phyloP scores from a whole-genome alignment of 2,113 vertebrate genomes.

The Tringa solitaria region DNA sequence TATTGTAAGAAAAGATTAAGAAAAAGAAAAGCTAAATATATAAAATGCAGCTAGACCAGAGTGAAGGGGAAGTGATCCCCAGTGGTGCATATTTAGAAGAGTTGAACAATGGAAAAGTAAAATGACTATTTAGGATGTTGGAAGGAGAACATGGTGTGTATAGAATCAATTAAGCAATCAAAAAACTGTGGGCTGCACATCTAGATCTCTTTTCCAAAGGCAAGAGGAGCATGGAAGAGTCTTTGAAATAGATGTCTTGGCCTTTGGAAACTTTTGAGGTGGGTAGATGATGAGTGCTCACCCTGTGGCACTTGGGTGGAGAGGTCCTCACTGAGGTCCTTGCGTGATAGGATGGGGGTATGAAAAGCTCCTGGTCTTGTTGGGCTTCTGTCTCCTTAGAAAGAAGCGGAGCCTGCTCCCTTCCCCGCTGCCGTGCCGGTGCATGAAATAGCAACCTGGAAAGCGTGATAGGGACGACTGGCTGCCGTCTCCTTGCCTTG shows the following conservation, averaged over 20 bases:
- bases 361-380: neutral
- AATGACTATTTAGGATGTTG: neutral
- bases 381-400: neutral
- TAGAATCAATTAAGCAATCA: neutral
- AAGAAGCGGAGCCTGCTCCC: neutral
- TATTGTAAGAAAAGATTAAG: constrained; percentile 38
- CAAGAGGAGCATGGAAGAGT: neutral
- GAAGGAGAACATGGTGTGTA: neutral
- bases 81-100: neutral
- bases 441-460: neutral
- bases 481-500: constrained; percentile 39
- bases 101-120: neutral
- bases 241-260: neutral
- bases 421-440: neutral
- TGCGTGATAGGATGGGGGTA: neutral
- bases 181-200: neutral
- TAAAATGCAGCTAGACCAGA: constrained; percentile 19
- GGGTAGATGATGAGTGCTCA: accelerated
- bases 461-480: constrained; percentile 33
- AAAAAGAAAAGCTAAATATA: constrained; percentile 19
- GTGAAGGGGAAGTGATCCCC: neutral
- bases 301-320: accelerated
- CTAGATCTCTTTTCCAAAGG: neutral
- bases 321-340: neutral
- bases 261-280: neutral